Base-by-base conservation (phyloP, 1,140 invertebrate species). In the Eumeta japonica region DNA sequence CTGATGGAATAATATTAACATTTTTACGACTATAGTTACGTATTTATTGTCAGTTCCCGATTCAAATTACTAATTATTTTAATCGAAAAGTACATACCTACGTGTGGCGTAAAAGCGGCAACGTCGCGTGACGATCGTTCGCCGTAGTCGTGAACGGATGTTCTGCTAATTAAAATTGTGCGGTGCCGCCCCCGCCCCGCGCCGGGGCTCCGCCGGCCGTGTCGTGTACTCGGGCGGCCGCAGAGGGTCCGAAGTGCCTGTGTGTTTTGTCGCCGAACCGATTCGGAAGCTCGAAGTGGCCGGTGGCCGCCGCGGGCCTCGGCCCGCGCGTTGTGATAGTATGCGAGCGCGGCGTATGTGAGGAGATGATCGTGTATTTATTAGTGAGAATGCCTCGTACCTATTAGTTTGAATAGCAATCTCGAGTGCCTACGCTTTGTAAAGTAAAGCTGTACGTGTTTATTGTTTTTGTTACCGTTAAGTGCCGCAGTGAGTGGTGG, bases 161-260 rank as follows among this genome's bases (percentile, higher is more conserved):
- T 74, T 72, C 70, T 71, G 67, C 66, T 74, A 74, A 74, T 74
- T 74, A 74, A 74, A 74, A 74, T 74, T 72, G n/a, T n/a, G n/a
- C n/a, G n/a, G n/a, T n/a, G n/a, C 70, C 67, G 70, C 70, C 70
- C 70, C 66, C 62, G 63, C 67, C 67, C 63, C 67, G 67, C 67
- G 72, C 70, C 62, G 67, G 65, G 67, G 72, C 66, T 72, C n/a
- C n/a, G 65, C 63, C 59, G 62, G 70, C 70, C 70, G 72, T 74
- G 67, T 67, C 58, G 31, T 10, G 41, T 36, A 43, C 48, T 51
- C 48, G 55, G 57, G 60, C 55, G 64, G 52, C 52, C 64, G 64
- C 45, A 52, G 40, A 58, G 57, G 35, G 47, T 57, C 56, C 58
- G 52, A 51, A 46, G 55, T 52, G 51, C 45, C 43, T 12, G 42